Evolutionary conservation across 2,797 vertebrate species (phyloP), one percentile per base, ranked within the genome.

Genomic region (Darevskia nairensis): DNA sequence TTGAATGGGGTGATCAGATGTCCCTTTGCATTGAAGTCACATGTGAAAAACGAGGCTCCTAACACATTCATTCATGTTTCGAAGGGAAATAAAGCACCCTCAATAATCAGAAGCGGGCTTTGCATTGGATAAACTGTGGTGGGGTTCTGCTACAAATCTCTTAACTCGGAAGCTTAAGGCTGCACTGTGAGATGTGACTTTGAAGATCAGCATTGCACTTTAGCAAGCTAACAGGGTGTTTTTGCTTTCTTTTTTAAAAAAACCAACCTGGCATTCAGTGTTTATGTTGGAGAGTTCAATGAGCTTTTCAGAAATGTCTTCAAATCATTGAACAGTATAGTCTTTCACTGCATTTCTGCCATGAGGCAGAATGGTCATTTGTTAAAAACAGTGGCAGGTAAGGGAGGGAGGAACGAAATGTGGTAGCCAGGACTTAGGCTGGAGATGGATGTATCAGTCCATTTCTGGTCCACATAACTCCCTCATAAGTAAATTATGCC

Each of bases 1-100:
- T 71, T 25, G 88, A 91, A 91, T 66, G 1, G 78, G 78, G 19
- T 0, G 0, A 44, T 82, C 89, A 89, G 6, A 6, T 85, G 89
- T 91, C 7, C 32, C 90, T 92, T 87, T 69, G 59, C 2, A 0
- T 76, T 39, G 59, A 89, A 87, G 61, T 21, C 1, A 4, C 72
- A n/a, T 68, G 21, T 44, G 85, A 86, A 50, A 89, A 85, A 86
- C 5, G 0, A 66, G 39, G 61, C 74, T 82, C 71, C 72, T 71
- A 78, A 46, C 74, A 61, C 84, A 72, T 86, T 78, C 50, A 41
- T 35, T 23, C 0, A 0, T 25, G 66, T 19, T 80, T 27, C 27
- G 35, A 89, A 81, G 29, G 29, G 10, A 0, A 0, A 87, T 80
- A 71, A 75, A 66, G 17, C 71, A 75, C 19, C 5, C 74, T 76